Percentiles rank a stretch among this genome's conserved stretches.
These are phyloP conservation scores for Mugil cephalus DNA, from an alignment of 2,113 vertebrate species.

Conservation along the genomic window DNA sequence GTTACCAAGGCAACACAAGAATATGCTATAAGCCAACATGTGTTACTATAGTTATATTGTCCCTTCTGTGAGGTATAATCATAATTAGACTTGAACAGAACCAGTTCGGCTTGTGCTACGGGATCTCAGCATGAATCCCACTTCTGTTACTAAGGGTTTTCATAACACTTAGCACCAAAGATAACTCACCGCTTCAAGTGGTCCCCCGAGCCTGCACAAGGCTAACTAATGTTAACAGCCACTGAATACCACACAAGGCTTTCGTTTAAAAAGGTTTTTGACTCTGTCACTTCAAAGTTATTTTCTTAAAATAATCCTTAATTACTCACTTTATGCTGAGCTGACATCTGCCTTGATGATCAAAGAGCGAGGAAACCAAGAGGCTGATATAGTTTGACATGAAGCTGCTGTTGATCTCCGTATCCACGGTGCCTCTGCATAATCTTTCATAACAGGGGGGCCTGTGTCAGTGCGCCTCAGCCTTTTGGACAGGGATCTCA, in stretches of 20 bases:
- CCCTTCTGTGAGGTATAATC: slow-evolving; percentile 16
- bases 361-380: slow-evolving; percentile 26
- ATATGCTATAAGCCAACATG: neutral
- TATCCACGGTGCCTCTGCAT: neutral
- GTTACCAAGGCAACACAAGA: slow-evolving; percentile 33
- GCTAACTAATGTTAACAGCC: slow-evolving; percentile 59
- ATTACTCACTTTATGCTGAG: slow-evolving; percentile 27
- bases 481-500: neutral
- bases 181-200: slow-evolving; percentile 36
- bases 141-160: slow-evolving; percentile 18
- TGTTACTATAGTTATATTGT: neutral
- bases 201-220: slow-evolving; percentile 37
- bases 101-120: slow-evolving; percentile 1
- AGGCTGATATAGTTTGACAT: slow-evolving; percentile 17
- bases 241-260: neutral
- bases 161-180: slow-evolving; percentile 33
- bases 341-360: slow-evolving; percentile 23
- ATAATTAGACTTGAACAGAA: slow-evolving; percentile 3
- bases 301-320: slow-evolving; percentile 27
- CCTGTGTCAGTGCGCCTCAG: neutral
- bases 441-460: neutral
- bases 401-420: slow-evolving; percentile 13
- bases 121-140: slow-evolving; percentile 24
- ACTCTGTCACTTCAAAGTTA: neutral
- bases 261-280: slow-evolving; percentile 15